Evolutionary conservation across 2,797 vertebrate genomes (phyloP), one percentile per base, ranked within the genome.

Genomic region (Alauda arvensis): DNA sequence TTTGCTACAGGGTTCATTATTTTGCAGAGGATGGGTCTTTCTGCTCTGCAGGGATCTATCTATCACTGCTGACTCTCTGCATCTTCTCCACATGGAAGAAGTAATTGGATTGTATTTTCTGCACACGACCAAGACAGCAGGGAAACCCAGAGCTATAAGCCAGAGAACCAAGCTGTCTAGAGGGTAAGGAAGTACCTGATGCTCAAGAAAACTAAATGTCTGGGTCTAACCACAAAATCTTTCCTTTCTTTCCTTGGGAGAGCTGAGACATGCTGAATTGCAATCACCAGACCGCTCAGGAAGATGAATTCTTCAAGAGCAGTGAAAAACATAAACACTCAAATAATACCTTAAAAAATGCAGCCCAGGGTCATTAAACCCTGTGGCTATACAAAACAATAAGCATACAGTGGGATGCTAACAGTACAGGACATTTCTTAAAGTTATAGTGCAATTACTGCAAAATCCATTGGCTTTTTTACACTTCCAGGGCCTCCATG

Each of bases 31-130:
- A 82, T 75, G 77, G 52, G 78, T 80, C 88, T 89, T 90, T 93
- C 77, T 88, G 74, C 82, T 67, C 90, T 93, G 63, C 34, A 66
- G 91, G 88, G 79, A 72, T 88, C 76, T 82, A 37, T 91, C 88
- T 77, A 52, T 89, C 79, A 67, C 60, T 88, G 60, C 82, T 90
- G 83, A 89, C 77, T 88, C 79, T 92, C 79, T 83, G 63, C 60
- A 29, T 83, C 77, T 93, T 91, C 91, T 90, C 93, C 70, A 88
- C 84, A 63, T 66, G 77, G 84, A 88, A 90, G 86, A 91, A 91
- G 67, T 92, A 91, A 92, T 91, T 95, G 88, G 77, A 87, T 85
- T 88, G 70, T 93, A 81, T 86, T 90, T 90, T 85, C 49, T 85
- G 88, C 82, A 83, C 61, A 76, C 0, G 9, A 77, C 63, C 53